Evolutionary conservation across 2,797 vertebrate genomes (phyloP), one percentile per base, ranked within the genome.

Genomic region (Carapus acus): DNA sequence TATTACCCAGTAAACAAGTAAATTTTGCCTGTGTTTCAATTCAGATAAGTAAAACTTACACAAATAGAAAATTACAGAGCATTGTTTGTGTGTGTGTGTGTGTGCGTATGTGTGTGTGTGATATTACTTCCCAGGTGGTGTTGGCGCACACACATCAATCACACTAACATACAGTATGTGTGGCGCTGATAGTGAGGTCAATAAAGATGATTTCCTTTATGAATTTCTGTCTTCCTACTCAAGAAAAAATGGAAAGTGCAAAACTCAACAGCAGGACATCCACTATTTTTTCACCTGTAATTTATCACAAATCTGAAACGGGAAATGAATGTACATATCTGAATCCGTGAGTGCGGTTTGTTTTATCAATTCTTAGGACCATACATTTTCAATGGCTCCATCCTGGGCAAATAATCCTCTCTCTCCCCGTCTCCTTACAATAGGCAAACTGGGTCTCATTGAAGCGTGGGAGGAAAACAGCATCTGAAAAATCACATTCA

Each of bases 401-500:
- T 22, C 13, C 21, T 19, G 36, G 39, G 22, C 57, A 58, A 65
- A 75, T 56, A 66, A 70, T 52, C 54, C 62, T 58, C 45, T 57
- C 55, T 41, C 38, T 58, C 22, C 6, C 34, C 48, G 48, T 21
- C 27, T 9, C 50, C 49, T 57, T 57, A 73, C 67, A 54, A 59
- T 55, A 71, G 48, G 59, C 54, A 69, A 69, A 72, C 58, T 54
- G 50, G 37, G 51, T 65, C 43, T 51, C 59, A 65, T 54, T 78
- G 63, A 77, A 67, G 66, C 65, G 43, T 23, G 50, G n/a, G 57
- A 57, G 49, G 67, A 63, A 75, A 68, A 69, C 62, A 58, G 43
- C 68, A 78, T 67, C 62, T 54, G 41, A 62, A 55, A 71, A 75
- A 73, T 72, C 63, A 34, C 21, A 43, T 52, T 60, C n/a, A 42